Percentiles rank a stretch among this genome's conserved stretches.
phyloP scores from a whole-genome alignment of 2,888 invertebrate species.

The Adelphocoris suturalis region DNA sequence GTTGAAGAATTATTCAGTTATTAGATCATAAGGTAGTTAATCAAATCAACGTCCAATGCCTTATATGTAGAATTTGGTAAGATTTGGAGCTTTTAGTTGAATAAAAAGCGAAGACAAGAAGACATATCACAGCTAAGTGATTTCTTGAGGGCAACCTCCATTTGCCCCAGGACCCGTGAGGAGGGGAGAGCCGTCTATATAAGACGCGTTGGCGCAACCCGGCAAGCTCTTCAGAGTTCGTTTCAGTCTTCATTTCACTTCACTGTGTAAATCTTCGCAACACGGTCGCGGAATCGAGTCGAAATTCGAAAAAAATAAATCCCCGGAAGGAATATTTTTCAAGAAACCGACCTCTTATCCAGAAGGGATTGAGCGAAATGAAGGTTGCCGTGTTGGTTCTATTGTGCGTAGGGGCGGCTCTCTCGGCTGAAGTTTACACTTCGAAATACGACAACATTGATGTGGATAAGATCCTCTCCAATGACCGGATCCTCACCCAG shows the following conservation, averaged over 20 bases:
- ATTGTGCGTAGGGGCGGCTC: constrained; percentile 60
- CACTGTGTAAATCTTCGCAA: not conserved
- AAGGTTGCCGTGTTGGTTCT: constrained; percentile 68
- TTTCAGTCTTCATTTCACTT: constrained; percentile 3
- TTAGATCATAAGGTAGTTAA: too few species aligned
- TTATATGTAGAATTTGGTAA: not conserved
- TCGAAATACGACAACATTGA: constrained; percentile 82
- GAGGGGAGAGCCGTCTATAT: not conserved
- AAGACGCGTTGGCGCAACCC: constrained; percentile 33
- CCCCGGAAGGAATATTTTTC: constrained; percentile 7
- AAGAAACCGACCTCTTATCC: not conserved
- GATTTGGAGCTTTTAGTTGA: not conserved
- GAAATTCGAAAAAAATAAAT: not conserved
- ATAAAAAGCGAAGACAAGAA: not conserved
- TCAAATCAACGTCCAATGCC: too few species aligned
- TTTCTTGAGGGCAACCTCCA: not conserved
- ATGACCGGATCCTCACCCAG: constrained; percentile 81
- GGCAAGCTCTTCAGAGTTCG: constrained; percentile 27
- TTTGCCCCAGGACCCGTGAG: not conserved
- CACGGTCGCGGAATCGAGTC: constrained; percentile 18
- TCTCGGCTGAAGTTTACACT: constrained; percentile 78
- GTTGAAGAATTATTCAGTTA: too few species aligned
- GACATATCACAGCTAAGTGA: not conserved
- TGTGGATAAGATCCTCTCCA: constrained; percentile 82
- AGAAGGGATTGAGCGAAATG: constrained; percentile 48